A percentile compares a stretch with the other conserved stretches of the same genome.
These are phyloP conservation scores for Clepsis dumicolana DNA, from an alignment of 2,888 invertebrate genomes.

Conservation along the genomic window DNA sequence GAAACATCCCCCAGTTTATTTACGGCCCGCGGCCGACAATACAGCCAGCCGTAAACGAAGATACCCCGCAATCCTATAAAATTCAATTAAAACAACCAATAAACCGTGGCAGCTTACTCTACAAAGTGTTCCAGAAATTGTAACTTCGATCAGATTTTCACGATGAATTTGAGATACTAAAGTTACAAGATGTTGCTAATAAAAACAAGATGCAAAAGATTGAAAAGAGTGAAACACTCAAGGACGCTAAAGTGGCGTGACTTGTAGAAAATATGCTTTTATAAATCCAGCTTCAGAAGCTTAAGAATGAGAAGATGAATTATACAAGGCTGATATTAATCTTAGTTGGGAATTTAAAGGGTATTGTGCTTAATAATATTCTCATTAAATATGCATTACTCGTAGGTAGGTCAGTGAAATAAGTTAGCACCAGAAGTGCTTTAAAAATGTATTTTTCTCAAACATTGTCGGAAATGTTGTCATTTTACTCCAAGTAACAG, in stretches of 20 bases:
- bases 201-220: neutral
- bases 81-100: constrained; percentile 22
- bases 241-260: neutral
- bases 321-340: neutral
- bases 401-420: too few relatives aligned
- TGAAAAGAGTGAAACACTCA: neutral
- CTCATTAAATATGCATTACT: too few relatives aligned
- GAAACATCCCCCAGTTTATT: neutral
- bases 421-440: too few relatives aligned
- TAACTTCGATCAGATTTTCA: constrained; percentile 1
- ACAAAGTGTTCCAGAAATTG: neutral
- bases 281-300: neutral
- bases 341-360: neutral
- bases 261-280: neutral
- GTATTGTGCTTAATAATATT: too few relatives aligned
- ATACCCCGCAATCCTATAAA: constrained; percentile 1
- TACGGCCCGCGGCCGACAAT: neutral
- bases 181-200: neutral
- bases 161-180: neutral
- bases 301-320: neutral
- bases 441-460: too few relatives aligned
- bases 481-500: too few relatives aligned
- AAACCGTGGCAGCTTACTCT: constrained; percentile 11
- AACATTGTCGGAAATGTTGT: too few relatives aligned
- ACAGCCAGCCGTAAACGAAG: neutral